Evolutionary conservation across 2,797 vertebrate genomes (phyloP), one percentile per base, ranked within the genome.

Genomic region (Pyrocephalus nanus): DNA sequence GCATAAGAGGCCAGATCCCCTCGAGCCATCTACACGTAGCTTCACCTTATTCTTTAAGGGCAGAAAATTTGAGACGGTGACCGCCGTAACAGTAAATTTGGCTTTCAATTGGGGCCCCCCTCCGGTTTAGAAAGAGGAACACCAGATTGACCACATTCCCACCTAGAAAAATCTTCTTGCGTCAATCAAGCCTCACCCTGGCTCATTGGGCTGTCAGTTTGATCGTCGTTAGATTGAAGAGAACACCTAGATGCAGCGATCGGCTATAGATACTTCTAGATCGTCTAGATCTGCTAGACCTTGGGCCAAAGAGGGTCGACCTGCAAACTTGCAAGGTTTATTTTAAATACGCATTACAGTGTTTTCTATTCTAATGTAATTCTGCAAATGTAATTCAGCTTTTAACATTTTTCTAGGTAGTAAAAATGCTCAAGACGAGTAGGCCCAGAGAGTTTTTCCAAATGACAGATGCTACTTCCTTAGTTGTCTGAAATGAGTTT

Each of bases 301-400:
- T 98, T 97, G 98, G 98, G 98, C 98, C 98, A 99, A 98, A 99
- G 98, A 98, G 98, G 98, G 98, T 98, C 98, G 98, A 98, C 98
- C 98, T 98, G 98, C 98, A 98, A 98, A 98, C 98, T 98, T 98
- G 98, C 98, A 98, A 99, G 98, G 98, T 99, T 99, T 99, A 98
- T 98, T 99, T 98, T 98, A 98, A 98, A 98, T 98, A 98, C 98
- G 97, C 98, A 98, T 99, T 98, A 98, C 97, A 98, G 98, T 98
- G 97, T 98, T 98, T 98, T 98, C 94, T 98, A 97, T 98, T 97
- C 96, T 97, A 95, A 97, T 98, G 98, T 98, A 98, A 98, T 97
- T 98, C 97, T 98, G 97, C 98, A 93, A 93, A 98, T 98, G 97
- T 97, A 97, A 98, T 97, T 97, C 96, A 97, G 95, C 97, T 97